Percentiles rank a stretch among this genome's conserved stretches.
Evolutionary conservation across 1,140 invertebrate genomes (phyloP).

Genomic region (Drosophila arawakana): DNA sequence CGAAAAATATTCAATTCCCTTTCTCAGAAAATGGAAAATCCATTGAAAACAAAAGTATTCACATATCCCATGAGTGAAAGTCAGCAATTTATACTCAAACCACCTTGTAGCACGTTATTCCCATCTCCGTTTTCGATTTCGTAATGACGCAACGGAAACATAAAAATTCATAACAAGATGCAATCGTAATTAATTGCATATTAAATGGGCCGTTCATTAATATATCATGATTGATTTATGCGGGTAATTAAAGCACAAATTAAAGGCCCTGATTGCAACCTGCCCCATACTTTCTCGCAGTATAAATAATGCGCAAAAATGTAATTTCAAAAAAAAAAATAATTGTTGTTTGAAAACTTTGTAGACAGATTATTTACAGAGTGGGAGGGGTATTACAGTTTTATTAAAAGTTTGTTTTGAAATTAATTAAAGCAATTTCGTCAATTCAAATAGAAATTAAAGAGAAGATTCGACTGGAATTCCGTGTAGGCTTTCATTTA

Average conservation of each 20-base stretch:
- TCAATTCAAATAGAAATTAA: no score
- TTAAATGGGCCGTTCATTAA: slow-evolving; percentile 71
- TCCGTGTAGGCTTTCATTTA: not conserved
- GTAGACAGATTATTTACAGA: no score
- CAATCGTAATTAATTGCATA: slow-evolving; percentile 75
- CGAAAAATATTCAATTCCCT: slow-evolving; percentile 32
- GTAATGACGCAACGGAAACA: slow-evolving; percentile 60
- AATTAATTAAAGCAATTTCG: no score
- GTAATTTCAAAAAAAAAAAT: no score
- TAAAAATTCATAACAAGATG: slow-evolving; percentile 62
- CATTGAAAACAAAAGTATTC: slow-evolving; percentile 29
- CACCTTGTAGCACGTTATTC: not conserved
- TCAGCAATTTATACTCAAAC: not conserved
- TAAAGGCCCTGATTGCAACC: not conserved
- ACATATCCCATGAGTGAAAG: not conserved
- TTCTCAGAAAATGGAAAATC: not conserved
- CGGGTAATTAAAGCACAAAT: slow-evolving; percentile 64
- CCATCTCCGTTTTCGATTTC: not conserved
- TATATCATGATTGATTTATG: slow-evolving; percentile 76
- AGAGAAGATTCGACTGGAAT: no score
- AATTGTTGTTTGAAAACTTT: no score
- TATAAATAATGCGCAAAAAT: no score
- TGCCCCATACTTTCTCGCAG: not conserved
- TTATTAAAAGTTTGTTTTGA: no score
- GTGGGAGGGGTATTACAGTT: no score